Conservation (phyloP, 2,888 invertebrate genomes). For the Cheilosia vernalis region DNA sequence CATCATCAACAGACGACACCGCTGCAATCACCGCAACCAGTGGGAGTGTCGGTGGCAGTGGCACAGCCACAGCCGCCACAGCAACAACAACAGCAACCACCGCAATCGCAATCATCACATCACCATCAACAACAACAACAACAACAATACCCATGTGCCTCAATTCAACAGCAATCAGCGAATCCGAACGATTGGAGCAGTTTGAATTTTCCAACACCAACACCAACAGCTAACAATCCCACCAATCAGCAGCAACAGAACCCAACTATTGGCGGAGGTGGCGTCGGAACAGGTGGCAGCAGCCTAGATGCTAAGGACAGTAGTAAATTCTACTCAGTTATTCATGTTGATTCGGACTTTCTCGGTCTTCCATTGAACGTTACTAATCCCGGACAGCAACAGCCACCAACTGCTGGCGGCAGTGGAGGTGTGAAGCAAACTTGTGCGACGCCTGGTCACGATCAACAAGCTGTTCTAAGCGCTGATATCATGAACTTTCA, state of each 20-base stretch:
- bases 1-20: conserved; percentile 69
- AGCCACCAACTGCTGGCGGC: conserved; percentile 73
- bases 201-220: conserved; percentile 72
- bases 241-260: conserved; percentile 76
- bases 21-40: conserved; percentile 69
- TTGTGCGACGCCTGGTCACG: conserved; percentile 77
- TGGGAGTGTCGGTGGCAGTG: conserved; percentile 62
- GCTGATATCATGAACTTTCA: conserved; percentile 82
- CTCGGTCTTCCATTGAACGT: conserved; percentile 83
- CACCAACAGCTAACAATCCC: conserved; percentile 70
- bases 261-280: conserved; percentile 63
- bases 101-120: conserved; percentile 76
- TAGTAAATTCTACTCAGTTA: conserved; percentile 82
- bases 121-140: conserved; percentile 77
- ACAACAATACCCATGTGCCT: conserved; percentile 77
- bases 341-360: conserved; percentile 81
- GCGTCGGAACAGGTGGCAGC: conserved; percentile 58
- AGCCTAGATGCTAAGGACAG: conserved; percentile 80
- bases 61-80: conserved; percentile 58
- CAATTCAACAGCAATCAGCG: conserved; percentile 76
- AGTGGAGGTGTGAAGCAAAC: conserved; percentile 71
- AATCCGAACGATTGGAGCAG: conserved; percentile 78
- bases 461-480: conserved; percentile 79
- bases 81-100: conserved; percentile 65
- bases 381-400: conserved; percentile 50